Evolutionary conservation across 2,797 vertebrate species (phyloP).

Genomic region (Sibirionetta formosa): DNA sequence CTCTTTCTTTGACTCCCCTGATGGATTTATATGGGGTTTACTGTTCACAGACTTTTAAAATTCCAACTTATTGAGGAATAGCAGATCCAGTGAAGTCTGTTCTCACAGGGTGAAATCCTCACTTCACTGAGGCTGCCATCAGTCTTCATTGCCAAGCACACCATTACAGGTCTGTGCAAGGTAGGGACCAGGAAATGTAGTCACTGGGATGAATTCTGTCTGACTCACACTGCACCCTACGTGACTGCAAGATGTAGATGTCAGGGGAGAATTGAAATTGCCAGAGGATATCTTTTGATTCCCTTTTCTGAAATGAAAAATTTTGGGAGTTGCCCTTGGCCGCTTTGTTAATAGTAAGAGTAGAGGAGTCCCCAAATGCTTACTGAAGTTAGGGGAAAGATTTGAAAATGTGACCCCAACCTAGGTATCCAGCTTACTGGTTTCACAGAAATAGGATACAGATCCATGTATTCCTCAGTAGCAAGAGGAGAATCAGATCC

Average conservation of each 20-base stretch:
- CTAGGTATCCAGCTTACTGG: background rate
- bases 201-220: background rate
- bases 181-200: background rate
- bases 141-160: background rate
- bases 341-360: background rate
- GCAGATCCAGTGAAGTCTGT: background rate
- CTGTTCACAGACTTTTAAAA: slow-evolving; percentile 32
- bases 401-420: background rate
- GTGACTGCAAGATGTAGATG: accelerated
- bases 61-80: background rate
- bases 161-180: background rate
- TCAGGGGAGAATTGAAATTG: background rate
- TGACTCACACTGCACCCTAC: accelerated
- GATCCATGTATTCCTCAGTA: background rate
- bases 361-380: background rate
- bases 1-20: slow-evolving; percentile 33
- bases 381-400: background rate
- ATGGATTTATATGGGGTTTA: slow-evolving; percentile 21
- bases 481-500: background rate
- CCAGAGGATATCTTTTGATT: background rate
- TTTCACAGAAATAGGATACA: background rate
- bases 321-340: background rate
- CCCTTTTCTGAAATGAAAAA: background rate
- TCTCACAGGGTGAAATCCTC: background rate
- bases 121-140: background rate